Evolutionary conservation across 2,888 invertebrate species (phyloP).

Genomic region (Buathra laborator): DNA sequence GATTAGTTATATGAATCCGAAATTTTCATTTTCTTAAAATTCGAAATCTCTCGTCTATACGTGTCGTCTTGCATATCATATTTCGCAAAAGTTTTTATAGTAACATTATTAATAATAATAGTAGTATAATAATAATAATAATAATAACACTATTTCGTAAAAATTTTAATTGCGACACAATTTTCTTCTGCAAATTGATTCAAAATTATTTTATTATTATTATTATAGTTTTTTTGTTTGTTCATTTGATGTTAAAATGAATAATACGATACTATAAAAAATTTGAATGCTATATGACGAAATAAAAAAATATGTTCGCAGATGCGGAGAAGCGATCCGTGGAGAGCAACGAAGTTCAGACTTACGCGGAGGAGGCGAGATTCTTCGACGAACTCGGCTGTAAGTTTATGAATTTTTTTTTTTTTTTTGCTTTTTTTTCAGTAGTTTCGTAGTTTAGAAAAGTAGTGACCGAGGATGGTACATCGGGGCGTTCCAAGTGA

Average conservation of each 20-base stretch:
- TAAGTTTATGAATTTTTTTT: constrained; percentile 75
- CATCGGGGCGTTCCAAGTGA: constrained; percentile 68
- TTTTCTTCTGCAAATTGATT: too few relatives aligned
- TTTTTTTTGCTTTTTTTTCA: background rate
- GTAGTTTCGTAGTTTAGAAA: constrained; percentile 30
- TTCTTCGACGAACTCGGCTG: constrained; percentile 83
- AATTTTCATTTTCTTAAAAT: too few relatives aligned
- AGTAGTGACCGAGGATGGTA: constrained; percentile 34
- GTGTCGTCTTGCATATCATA: too few relatives aligned
- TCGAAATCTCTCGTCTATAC: too few relatives aligned
- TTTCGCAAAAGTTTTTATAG: too few relatives aligned
- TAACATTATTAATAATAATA: too few relatives aligned
- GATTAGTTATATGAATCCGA: background rate
- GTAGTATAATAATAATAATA: too few relatives aligned
- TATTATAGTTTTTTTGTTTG: too few relatives aligned
- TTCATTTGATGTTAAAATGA: too few relatives aligned
- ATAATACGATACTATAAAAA: background rate
- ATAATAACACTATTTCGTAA: too few relatives aligned
- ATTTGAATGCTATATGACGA: background rate
- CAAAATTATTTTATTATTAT: too few relatives aligned
- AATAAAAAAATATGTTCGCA: constrained; percentile 51
- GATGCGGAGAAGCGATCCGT: constrained; percentile 65
- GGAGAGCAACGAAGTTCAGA: constrained; percentile 74
- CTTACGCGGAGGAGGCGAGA: constrained; percentile 75
- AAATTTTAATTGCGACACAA: too few relatives aligned